phyloP scores from a whole-genome alignment of 2,797 vertebrate species.

The Lutjanus campechanus region DNA sequence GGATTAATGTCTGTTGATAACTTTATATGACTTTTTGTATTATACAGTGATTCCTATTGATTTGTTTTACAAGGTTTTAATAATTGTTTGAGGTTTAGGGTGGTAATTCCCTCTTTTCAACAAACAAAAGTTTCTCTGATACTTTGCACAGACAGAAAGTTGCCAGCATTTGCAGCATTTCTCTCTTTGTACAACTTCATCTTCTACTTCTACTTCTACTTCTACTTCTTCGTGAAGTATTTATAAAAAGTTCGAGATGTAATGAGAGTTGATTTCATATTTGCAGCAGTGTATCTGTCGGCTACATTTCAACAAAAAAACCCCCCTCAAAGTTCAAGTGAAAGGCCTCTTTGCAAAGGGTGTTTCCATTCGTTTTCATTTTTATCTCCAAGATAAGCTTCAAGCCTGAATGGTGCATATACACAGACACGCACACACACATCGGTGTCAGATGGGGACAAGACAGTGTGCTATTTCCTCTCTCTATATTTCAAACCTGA shows the following conservation, averaged over 20 bases:
- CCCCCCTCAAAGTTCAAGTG: constrained; percentile 23
- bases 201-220: no score
- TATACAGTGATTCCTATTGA: background rate
- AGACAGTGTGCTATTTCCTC: constrained; percentile 75
- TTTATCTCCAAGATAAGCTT: constrained; percentile 73
- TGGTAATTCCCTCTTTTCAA: constrained; percentile 4
- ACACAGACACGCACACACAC: constrained; percentile 19
- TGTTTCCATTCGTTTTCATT: constrained; percentile 68
- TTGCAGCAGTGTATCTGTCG: constrained; percentile 15
- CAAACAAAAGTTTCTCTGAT: background rate
- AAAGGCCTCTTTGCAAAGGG: constrained; percentile 53
- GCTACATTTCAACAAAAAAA: constrained; percentile 32
- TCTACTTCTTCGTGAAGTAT: background rate
- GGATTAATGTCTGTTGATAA: constrained; percentile 11
- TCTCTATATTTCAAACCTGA: constrained; percentile 74
- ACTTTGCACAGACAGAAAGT: background rate
- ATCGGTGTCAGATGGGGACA: constrained; percentile 75
- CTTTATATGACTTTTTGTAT: background rate
- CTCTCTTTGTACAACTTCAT: background rate
- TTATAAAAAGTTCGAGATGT: constrained; percentile 13
- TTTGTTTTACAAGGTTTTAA: background rate
- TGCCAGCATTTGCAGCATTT: constrained; percentile 6
- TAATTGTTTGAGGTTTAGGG: background rate
- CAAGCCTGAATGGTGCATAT: constrained; percentile 35
- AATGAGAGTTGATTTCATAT: constrained; percentile 7